Evolutionary conservation across 2,888 invertebrate species (phyloP), one percentile per base, ranked within the genome.

Genomic region (Drosophila borealis): DNA sequence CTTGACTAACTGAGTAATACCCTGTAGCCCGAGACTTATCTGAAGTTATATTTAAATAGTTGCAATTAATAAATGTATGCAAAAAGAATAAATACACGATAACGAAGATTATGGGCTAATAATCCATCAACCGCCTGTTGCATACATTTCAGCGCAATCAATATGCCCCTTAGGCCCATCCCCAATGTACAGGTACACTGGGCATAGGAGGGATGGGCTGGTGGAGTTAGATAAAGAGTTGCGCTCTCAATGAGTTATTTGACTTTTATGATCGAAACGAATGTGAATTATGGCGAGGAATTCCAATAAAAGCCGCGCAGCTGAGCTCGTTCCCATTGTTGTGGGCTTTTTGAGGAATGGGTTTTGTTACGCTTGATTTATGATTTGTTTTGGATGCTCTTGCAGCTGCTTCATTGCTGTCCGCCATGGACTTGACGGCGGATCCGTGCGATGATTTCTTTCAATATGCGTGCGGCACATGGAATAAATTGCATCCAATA

Each of bases 381-480:
- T 54, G 17, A 29, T 39, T 41, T 13, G 14, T 4, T 39, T 41
- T 33, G 14, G 10, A 3, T 33, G 13, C 34, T 2, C 19, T 90
- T 90, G 45, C 92, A 97, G 97, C 97, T 54, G 95, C 97, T 9
- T 96, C 96, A 25, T 92, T 97, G 69, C 93, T 97, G 80, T 94
- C 95, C 25, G 96, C 96, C 11, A 97, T 97, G 96, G 96, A 97
- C 90, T 93, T 94, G 49, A 93, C 94, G 0, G 95, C 95, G 0
- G 95, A 96, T 90, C 97, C 97, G 0, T 97, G 97, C 91, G 94
- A 94, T 39, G 96, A 97, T 91, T 97, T 97, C 93, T 97, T 96
- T 92, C 92, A 92, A 70, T 97, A 95, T 91, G 97, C 97, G 11
- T 97, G 97, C 89, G 97, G 97, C 13, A 95, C 96, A 17, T 97